phyloP scores from a whole-genome alignment of 2,113 vertebrate species.

The Macaca mulatta region DNA sequence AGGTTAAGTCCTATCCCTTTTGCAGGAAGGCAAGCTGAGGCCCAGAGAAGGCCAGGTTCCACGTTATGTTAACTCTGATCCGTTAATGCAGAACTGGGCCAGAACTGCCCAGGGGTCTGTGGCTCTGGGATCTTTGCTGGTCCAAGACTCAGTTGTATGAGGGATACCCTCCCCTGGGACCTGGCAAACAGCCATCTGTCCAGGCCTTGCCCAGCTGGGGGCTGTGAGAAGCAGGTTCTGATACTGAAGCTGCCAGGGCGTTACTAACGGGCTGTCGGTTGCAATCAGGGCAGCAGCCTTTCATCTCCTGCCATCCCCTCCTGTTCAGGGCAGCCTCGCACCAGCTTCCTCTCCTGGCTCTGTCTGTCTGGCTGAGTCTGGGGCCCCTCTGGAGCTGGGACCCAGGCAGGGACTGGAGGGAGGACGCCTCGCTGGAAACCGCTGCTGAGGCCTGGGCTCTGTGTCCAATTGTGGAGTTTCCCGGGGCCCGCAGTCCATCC shows the following conservation, averaged over 20 bases:
- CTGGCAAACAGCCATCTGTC: not conserved
- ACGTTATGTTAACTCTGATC: no score
- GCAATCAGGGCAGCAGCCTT: slow-evolving; percentile 70
- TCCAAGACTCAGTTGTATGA: not conserved
- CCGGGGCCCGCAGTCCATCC: slow-evolving; percentile 76
- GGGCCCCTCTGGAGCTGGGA: not conserved
- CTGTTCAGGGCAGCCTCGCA: slow-evolving; percentile 59
- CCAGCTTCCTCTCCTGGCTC: slow-evolving; percentile 36
- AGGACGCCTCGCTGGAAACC: not conserved
- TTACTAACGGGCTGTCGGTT: slow-evolving; percentile 71
- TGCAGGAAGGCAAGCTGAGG: not conserved
- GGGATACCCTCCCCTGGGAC: not conserved
- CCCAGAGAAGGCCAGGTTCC: not conserved
- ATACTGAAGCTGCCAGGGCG: slow-evolving; percentile 62
- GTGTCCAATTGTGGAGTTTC: slow-evolving; percentile 84
- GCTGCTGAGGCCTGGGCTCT: rapidly evolving
- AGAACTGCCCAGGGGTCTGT: not conserved
- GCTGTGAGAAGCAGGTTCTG: slow-evolving; percentile 46
- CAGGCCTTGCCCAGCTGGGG: slow-evolving; percentile 48
- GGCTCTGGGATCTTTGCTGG: not conserved
- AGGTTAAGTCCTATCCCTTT: not conserved
- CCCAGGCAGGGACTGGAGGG: not conserved
- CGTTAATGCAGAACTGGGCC: rapidly evolving
- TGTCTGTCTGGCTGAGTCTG: not conserved
- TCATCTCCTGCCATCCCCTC: slow-evolving; percentile 74